These are phyloP conservation scores for Pagetopsis macropterus DNA, from an alignment of 2,797 vertebrate genomes.

Conservation along the genomic window DNA sequence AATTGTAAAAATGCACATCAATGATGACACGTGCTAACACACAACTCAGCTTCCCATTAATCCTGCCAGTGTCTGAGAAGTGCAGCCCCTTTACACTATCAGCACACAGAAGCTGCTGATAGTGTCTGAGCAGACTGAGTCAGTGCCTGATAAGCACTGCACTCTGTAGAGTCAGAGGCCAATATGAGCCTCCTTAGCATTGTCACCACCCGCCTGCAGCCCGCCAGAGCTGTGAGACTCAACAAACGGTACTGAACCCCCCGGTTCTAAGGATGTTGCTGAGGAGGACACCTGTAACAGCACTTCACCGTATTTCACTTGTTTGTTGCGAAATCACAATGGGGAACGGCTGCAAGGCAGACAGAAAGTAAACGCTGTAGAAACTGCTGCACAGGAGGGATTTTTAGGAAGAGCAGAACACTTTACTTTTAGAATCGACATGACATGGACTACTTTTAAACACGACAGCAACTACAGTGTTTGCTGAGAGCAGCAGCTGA, in stretches of 20 bases:
- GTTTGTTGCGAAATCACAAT: conserved; percentile 16
- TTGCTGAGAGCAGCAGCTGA: conserved; percentile 7
- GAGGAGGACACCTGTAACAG: conserved; percentile 39
- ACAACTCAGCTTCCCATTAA: conserved; percentile 31
- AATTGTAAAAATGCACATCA: background rate
- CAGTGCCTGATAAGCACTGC: conserved; percentile 66
- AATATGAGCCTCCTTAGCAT: conserved; percentile 42
- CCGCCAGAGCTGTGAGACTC: conserved; percentile 22
- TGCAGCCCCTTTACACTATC: conserved; percentile 51
- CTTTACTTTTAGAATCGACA: conserved; percentile 13
- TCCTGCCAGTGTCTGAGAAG: conserved; percentile 30
- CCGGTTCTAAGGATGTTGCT: conserved; percentile 37
- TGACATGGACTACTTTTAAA: background rate
- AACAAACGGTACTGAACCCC: conserved; percentile 32
- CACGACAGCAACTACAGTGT: background rate
- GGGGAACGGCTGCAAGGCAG: conserved; percentile 7
- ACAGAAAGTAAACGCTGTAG: conserved; percentile 12
- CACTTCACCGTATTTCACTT: conserved; percentile 16
- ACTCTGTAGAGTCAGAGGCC: conserved; percentile 47
- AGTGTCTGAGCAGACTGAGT: conserved; percentile 48
- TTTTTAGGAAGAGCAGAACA: conserved; percentile 13
- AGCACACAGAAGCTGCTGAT: conserved; percentile 66
- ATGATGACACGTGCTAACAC: conserved; percentile 10
- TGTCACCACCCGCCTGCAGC: conserved; percentile 52
- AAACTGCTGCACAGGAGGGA: conserved; percentile 26